Evolutionary conservation across 2,888 invertebrate species (phyloP), one percentile per base, ranked within the genome.

Genomic region (Galeruca laticollis): DNA sequence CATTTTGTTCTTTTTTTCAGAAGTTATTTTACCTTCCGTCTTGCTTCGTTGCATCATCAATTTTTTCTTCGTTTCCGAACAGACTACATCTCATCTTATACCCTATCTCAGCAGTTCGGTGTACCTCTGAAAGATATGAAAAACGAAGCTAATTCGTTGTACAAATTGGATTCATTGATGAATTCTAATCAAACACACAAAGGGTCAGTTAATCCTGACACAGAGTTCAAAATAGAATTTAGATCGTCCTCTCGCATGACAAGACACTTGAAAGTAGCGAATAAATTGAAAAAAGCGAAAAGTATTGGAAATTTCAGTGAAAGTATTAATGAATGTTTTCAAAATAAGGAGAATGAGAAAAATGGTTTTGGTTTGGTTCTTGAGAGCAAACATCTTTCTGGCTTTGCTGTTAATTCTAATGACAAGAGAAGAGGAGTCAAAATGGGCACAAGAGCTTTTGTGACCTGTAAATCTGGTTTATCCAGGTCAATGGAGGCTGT

Each of bases 21-120:
- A 84, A 93, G 92, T 80, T 93, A 91, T 81, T 93, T 92, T 80
- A 90, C 92, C 69, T 93, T 93, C 84, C 92, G 92, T 84, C 84
- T 93, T 71, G 93, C 93, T 10, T 93, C 93, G n/a, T 84, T 93
- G 56, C 93, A 93, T 82, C 93, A 93, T 82, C 90, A 93, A 82
- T 89, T 93, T 83, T 93, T 92, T 85, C 87, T 93, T 78, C 90
- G 92, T 80, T 84, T 93, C 60, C 89, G 92, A 81, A 90, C 91
- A 51, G 93, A 93, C 82, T 90, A 91, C 73, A 90, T 91, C 71
- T 92, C 92, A 65, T 86, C 91, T 47, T 89, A 89, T 81, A 88
- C 88, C 75, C 86, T 92, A 80, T 89, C 91, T 54, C 88, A 88
- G 82, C 90, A 90, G 81, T 86, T 90, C 71, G 88, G 88, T 74